These are phyloP conservation scores for Littorina saxatilis DNA, from an alignment of 1,140 invertebrate species.

Conservation along the genomic window DNA sequence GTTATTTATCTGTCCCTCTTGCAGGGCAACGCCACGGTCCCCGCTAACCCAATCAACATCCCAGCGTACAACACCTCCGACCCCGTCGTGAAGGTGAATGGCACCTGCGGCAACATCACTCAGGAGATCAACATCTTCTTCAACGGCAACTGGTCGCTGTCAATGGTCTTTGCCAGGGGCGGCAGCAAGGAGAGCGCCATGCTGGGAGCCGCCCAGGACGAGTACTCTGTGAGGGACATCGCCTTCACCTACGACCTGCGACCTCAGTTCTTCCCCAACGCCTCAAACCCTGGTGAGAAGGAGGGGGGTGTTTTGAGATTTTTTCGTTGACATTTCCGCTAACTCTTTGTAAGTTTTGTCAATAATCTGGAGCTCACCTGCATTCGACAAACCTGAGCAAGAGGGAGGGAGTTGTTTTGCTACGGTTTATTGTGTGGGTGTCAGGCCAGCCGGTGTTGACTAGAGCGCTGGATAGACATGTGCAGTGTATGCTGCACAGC, in stretches of 20 bases:
- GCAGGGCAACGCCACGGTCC: too few relatives aligned
- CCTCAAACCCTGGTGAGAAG: neutral
- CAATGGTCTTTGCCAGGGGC: conserved; percentile 2
- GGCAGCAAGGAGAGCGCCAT: neutral
- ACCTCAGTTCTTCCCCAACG: neutral
- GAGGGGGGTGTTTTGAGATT: too few relatives aligned
- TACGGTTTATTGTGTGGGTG: too few relatives aligned
- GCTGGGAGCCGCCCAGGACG: neutral
- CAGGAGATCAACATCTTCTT: conserved; percentile 26
- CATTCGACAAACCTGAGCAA: too few relatives aligned
- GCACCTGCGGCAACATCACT: neutral
- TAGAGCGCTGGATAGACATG: too few relatives aligned
- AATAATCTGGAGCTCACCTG: too few relatives aligned
- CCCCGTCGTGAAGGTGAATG: neutral
- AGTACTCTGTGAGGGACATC: conserved; percentile 13
- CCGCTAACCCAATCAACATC: neutral
- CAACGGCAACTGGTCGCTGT: conserved; percentile 9
- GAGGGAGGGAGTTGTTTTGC: too few relatives aligned
- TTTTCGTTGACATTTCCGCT: too few relatives aligned
- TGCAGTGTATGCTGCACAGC: too few relatives aligned
- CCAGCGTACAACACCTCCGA: neutral
- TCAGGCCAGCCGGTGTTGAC: too few relatives aligned
- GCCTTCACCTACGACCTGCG: neutral
- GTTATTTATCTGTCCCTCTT: too few relatives aligned
- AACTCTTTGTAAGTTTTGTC: too few relatives aligned